phyloP scores from a whole-genome alignment of 2,797 vertebrate species.

The Halcyon leucocephala region DNA sequence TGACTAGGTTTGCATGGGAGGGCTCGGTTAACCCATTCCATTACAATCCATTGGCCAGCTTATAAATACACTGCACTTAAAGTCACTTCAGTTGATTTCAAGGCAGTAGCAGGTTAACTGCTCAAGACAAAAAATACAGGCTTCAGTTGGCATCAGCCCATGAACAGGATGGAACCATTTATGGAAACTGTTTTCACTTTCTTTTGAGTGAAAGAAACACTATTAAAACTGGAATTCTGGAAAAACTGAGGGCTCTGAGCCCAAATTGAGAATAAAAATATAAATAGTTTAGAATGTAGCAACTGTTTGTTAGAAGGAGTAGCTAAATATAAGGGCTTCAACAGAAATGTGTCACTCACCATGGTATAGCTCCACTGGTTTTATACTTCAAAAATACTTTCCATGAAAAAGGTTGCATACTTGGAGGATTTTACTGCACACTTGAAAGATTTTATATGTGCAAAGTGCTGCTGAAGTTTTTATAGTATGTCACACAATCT shows the following conservation, averaged over 20 bases:
- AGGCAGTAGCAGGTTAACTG: slow-evolving; percentile 27
- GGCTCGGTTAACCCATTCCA: slow-evolving; percentile 3
- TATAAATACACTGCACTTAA: neutral
- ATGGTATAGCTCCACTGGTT: neutral
- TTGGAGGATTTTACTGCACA: neutral
- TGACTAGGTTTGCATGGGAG: neutral
- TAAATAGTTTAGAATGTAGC: slow-evolving; percentile 16
- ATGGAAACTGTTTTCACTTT: slow-evolving; percentile 40
- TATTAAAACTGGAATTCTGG: slow-evolving; percentile 19
- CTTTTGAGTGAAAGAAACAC: slow-evolving; percentile 21
- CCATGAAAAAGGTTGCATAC: neutral
- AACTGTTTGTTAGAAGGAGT: neutral
- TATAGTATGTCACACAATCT: neutral
- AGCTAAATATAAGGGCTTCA: slow-evolving; percentile 18
- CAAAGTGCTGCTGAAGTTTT: slow-evolving; percentile 22
- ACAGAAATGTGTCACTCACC: neutral
- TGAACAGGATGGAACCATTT: neutral
- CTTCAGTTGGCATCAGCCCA: neutral
- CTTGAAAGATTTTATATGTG: neutral
- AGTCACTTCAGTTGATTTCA: neutral
- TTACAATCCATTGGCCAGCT: neutral
- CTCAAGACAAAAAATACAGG: neutral
- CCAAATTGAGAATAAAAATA: neutral
- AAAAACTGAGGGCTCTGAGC: neutral
- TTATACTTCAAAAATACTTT: slow-evolving; percentile 30